Evolutionary conservation across 2,797 vertebrate species (phyloP).

Genomic region (Thunnus albacares): DNA sequence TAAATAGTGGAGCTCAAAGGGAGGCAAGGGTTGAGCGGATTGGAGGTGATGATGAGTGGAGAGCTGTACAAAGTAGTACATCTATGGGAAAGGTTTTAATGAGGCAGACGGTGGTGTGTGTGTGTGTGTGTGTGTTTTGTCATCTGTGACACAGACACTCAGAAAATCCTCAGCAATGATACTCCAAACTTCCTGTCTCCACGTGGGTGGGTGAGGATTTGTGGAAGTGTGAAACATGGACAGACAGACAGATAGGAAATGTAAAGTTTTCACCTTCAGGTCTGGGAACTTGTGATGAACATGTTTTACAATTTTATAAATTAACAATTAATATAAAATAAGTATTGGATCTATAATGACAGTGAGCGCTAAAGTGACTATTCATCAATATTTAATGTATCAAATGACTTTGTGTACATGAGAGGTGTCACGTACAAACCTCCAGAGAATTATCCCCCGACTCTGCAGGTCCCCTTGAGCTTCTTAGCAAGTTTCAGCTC

Average conservation of each 20-base stretch:
- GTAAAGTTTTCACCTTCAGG: no score
- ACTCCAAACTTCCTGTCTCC: constrained; percentile 67
- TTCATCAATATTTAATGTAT: no score
- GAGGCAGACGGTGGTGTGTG: constrained; percentile 83
- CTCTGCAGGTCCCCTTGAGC: no score
- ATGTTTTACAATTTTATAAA: no score
- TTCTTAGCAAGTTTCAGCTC: no score
- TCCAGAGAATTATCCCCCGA: no score
- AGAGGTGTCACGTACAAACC: no score
- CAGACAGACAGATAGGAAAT: background rate
- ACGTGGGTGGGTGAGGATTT: constrained; percentile 55
- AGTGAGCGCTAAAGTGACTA: no score
- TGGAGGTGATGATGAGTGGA: constrained; percentile 90
- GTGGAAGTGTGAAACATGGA: constrained; percentile 20
- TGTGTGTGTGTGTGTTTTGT: constrained; percentile 63
- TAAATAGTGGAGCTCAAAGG: constrained; percentile 93
- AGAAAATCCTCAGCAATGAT: constrained; percentile 75
- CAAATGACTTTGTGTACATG: no score
- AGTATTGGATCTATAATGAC: no score
- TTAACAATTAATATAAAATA: no score
- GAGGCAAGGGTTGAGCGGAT: constrained; percentile 81
- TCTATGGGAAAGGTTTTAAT: constrained; percentile 98
- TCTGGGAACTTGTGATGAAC: no score
- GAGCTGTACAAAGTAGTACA: constrained; percentile 92
- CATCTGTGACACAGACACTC: constrained; percentile 75